These are phyloP conservation scores for Spondyliosoma cantharus DNA, from an alignment of 2,797 vertebrate species.

Conservation along the genomic window DNA sequence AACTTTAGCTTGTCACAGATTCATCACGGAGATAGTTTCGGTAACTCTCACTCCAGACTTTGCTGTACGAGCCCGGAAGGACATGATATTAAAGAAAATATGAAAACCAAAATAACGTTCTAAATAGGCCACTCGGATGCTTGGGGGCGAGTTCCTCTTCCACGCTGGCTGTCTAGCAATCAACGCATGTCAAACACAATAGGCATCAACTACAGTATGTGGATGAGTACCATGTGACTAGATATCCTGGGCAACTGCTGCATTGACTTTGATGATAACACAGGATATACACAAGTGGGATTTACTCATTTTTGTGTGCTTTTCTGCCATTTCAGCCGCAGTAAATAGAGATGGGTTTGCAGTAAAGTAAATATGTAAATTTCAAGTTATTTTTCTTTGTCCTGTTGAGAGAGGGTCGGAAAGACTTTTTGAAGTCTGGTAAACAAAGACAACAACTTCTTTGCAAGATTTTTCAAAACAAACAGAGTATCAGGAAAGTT, in stretches of 20 bases:
- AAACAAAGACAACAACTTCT: slow-evolving; percentile 5
- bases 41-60: slow-evolving; percentile 5
- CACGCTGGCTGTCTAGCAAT: slow-evolving; percentile 67
- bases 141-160: slow-evolving; percentile 57
- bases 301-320: slow-evolving; percentile 30
- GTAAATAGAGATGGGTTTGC: background rate
- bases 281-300: slow-evolving; percentile 35
- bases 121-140: slow-evolving; percentile 59
- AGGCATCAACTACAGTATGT: slow-evolving; percentile 59
- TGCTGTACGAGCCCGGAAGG: slow-evolving; percentile 13
- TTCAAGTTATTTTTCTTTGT: background rate
- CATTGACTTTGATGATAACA: slow-evolving; percentile 40
- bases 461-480: slow-evolving; percentile 9
- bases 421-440: slow-evolving; percentile 7
- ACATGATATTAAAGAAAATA: slow-evolving; percentile 36
- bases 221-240: slow-evolving; percentile 63
- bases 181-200: slow-evolving; percentile 79
- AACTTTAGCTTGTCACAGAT: slow-evolving; percentile 47
- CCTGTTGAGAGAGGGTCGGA: background rate
- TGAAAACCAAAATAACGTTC: slow-evolving; percentile 57
- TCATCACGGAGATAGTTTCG: slow-evolving; percentile 33
- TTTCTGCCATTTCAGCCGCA: slow-evolving; percentile 20
- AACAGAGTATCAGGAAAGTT: background rate
- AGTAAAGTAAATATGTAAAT: slow-evolving; percentile 2
- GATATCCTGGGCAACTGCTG: slow-evolving; percentile 26